These are phyloP conservation scores for Molossus molossus DNA, from an alignment of 2,797 vertebrate species.

Conservation along the genomic window DNA sequence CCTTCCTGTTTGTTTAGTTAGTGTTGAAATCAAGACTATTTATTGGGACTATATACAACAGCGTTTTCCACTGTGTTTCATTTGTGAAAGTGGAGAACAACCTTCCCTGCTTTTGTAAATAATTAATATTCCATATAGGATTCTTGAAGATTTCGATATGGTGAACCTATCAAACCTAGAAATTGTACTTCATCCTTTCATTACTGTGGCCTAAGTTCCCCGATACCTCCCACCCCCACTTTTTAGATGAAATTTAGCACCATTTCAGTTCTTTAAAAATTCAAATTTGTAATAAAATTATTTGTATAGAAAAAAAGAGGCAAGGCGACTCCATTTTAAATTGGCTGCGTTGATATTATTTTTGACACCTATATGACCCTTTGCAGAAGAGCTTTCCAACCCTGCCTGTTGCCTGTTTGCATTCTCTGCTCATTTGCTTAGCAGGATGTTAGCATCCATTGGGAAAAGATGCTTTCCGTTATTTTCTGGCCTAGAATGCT, in stretches of 20 bases:
- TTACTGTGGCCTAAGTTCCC: slow-evolving; percentile 87
- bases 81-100: slow-evolving; percentile 81
- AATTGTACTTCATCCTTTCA: slow-evolving; percentile 80
- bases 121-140: slow-evolving; percentile 82
- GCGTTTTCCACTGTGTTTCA: slow-evolving; percentile 86
- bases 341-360: neutral
- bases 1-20: slow-evolving; percentile 85
- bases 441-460: neutral
- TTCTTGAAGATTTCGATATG: slow-evolving; percentile 85
- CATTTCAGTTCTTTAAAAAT: slow-evolving; percentile 81
- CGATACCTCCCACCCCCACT: neutral
- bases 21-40: slow-evolving; percentile 86
- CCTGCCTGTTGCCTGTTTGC: neutral
- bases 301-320: no score
- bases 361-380: neutral
- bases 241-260: slow-evolving; percentile 82
- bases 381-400: neutral
- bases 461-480: neutral
- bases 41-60: slow-evolving; percentile 84
- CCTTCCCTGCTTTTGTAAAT: slow-evolving; percentile 85
- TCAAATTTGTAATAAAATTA: no score
- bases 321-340: no score
- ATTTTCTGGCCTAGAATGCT: neutral
- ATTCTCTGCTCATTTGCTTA: neutral
- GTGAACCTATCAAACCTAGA: slow-evolving; percentile 81